Conservation (phyloP, 2,888 invertebrate genomes). For the Nomada fucata region DNA sequence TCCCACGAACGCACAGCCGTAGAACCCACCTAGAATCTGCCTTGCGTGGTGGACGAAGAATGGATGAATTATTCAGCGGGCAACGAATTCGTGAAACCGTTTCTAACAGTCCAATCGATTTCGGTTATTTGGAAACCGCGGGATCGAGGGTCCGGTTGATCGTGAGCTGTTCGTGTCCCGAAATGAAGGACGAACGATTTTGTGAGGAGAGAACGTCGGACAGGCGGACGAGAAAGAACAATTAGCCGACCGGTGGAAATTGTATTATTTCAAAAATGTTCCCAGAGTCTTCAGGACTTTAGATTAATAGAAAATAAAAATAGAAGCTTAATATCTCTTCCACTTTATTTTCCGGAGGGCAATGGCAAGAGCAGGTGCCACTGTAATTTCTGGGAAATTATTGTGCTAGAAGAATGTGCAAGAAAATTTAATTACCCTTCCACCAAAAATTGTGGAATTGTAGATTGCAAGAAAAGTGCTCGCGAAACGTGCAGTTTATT, state of each 20-base stretch:
- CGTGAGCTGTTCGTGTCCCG: neutral
- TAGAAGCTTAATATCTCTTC: no score
- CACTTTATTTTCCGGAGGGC: no score
- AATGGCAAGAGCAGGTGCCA: no score
- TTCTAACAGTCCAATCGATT: constrained; percentile 6
- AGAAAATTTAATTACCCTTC: no score
- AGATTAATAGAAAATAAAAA: no score
- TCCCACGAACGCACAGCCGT: constrained; percentile 12
- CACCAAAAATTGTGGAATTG: no score
- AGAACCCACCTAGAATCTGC: neutral
- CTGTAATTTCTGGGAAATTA: neutral
- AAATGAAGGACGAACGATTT: neutral
- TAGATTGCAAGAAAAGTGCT: no score
- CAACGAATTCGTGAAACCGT: constrained; percentile 35
- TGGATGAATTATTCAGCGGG: constrained; percentile 53
- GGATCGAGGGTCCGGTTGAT: neutral
- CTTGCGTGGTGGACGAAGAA: neutral
- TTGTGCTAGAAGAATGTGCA: neutral
- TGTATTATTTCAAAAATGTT: no score
- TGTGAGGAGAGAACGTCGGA: constrained; percentile 1
- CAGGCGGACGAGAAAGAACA: neutral
- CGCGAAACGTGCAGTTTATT: no score
- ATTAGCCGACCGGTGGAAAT: neutral
- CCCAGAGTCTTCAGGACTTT: no score
- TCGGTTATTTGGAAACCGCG: constrained; percentile 23